Evolutionary conservation across 2,113 vertebrate genomes (phyloP).

Genomic region (Myiozetetes cayanensis): DNA sequence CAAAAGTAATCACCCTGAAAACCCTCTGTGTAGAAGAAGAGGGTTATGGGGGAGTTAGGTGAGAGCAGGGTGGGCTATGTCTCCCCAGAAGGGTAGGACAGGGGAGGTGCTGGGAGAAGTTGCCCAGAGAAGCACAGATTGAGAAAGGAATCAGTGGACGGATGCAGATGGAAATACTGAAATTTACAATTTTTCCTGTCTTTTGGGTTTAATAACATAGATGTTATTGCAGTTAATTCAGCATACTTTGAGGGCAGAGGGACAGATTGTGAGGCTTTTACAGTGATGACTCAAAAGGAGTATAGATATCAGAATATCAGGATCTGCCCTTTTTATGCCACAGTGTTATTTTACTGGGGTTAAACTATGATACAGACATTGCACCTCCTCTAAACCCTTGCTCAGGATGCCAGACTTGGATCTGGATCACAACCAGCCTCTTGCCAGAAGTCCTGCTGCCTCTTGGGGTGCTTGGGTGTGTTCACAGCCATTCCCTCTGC

Average conservation of each 20-base stretch:
- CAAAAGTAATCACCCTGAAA: background rate
- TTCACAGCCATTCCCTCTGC: background rate
- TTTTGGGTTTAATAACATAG: background rate
- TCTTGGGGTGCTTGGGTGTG: accelerated
- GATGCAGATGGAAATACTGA: background rate
- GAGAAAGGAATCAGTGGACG: background rate
- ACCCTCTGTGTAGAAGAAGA: background rate
- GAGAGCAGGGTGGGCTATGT: accelerated
- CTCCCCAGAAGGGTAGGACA: background rate
- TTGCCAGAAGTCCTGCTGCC: background rate
- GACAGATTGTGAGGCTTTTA: background rate
- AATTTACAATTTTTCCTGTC: background rate
- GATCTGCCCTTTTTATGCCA: background rate
- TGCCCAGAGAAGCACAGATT: background rate
- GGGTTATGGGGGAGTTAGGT: accelerated
- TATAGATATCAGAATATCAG: background rate
- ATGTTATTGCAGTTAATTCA: background rate
- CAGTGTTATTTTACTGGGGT: background rate
- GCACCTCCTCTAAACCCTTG: background rate
- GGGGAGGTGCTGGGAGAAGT: background rate
- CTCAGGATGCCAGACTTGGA: background rate
- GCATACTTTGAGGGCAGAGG: background rate
- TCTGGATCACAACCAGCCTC: background rate
- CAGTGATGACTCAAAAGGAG: background rate
- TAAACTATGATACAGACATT: background rate